These are phyloP conservation scores for Ophonus ardosiacus DNA, from an alignment of 2,888 invertebrate genomes.

Conservation along the genomic window DNA sequence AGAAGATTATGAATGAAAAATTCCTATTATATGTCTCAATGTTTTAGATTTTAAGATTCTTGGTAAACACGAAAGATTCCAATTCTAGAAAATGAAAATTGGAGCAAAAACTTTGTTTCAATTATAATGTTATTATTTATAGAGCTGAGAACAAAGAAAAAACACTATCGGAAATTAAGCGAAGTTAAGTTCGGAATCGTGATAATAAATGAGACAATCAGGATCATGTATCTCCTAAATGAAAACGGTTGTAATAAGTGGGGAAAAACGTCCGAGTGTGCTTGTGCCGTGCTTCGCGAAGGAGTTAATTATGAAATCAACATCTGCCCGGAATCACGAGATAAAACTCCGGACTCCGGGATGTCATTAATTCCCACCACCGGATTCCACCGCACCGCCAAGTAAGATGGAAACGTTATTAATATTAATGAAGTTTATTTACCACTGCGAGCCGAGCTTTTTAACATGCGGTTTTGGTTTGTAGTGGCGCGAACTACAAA, in stretches of 20 bases:
- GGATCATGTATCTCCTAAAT: background rate
- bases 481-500: constrained; percentile 3
- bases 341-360: constrained; percentile 53
- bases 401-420: constrained; percentile 48
- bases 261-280: constrained; percentile 35
- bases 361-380: constrained; percentile 54
- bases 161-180: no score
- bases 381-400: constrained; percentile 11
- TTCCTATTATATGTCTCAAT: no score
- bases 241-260: constrained; percentile 4
- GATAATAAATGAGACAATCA: background rate
- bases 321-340: constrained; percentile 58
- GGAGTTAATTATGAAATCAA: constrained; percentile 61
- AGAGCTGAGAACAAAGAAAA: no score
- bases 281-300: background rate
- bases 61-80: no score
- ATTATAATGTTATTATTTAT: no score
- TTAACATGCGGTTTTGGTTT: constrained; percentile 14
- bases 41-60: no score
- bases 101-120: no score
- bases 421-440: constrained; percentile 58
- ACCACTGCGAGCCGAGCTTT: constrained; percentile 14
- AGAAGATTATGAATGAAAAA: no score
- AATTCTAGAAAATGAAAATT: no score
- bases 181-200: background rate